These are phyloP conservation scores for Sarcophaga variegata DNA, from an alignment of 2,888 invertebrate species.

Conservation along the genomic window DNA sequence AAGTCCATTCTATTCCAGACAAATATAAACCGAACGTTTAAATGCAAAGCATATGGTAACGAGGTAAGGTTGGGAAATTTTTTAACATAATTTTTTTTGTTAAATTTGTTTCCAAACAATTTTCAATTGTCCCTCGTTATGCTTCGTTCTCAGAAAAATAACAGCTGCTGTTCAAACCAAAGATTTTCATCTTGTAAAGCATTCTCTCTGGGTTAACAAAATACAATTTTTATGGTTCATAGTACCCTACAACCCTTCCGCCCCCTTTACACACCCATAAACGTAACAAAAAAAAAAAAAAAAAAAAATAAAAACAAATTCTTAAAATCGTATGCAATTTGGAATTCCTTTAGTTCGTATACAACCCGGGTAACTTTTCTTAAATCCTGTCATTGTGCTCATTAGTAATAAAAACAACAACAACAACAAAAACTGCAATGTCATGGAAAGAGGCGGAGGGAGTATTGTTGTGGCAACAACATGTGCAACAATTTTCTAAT, in stretches of 20 bases:
- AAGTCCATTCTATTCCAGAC: neutral
- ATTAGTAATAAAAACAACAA: neutral
- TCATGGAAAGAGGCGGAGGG: too few relatives aligned
- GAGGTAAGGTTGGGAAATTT: neutral
- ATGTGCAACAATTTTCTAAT: conserved; percentile 44
- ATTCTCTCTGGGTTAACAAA: too few relatives aligned
- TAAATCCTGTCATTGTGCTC: neutral
- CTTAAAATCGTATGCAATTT: neutral
- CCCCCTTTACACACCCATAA: neutral
- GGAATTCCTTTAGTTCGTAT: neutral
- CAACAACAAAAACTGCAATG: neutral
- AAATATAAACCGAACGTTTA: neutral
- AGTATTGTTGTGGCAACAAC: neutral
- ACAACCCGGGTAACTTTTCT: neutral
- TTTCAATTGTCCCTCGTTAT: neutral
- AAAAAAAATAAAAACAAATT: too few relatives aligned
- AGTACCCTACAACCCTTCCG: neutral
- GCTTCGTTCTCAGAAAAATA: too few relatives aligned
- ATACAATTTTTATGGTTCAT: neutral
- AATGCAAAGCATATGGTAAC: neutral
- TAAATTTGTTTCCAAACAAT: neutral
- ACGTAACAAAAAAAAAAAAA: neutral
- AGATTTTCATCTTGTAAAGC: too few relatives aligned
- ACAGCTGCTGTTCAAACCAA: too few relatives aligned
- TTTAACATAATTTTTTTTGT: too few relatives aligned